A percentile compares a stretch with the other conserved stretches of the same genome.
These are phyloP conservation scores for Plagodis pulveraria DNA, from an alignment of 2,888 invertebrate species.

Conservation along the genomic window DNA sequence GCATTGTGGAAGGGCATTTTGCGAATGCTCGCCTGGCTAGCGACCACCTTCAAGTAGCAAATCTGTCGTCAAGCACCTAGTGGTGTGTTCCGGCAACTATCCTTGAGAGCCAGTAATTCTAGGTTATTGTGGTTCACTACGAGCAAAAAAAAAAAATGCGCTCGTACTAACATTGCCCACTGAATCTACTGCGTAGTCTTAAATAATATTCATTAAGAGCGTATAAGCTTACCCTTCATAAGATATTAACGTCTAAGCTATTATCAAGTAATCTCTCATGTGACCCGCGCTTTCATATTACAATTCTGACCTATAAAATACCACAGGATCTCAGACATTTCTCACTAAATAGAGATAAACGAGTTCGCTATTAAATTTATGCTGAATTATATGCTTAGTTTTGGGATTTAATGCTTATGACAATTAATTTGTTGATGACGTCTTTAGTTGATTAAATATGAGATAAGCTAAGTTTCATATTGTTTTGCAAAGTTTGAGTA, in stretches of 20 bases:
- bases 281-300: conserved; percentile 74
- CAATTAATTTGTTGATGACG: neutral
- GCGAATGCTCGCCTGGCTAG: too few species aligned
- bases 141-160: too few species aligned
- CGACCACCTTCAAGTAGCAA: too few species aligned
- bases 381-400: neutral
- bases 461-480: too few species aligned
- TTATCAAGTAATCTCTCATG: conserved; percentile 75
- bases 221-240: conserved; percentile 70
- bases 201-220: conserved; percentile 70
- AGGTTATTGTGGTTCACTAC: too few species aligned
- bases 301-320: conserved; percentile 74
- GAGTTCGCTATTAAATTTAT: neutral
- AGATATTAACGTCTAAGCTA: conserved; percentile 74
- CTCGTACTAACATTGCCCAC: conserved; percentile 13
- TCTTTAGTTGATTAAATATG: too few species aligned
- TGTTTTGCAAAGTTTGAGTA: too few species aligned
- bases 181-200: conserved; percentile 44
- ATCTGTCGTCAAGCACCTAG: too few species aligned
- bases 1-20: too few species aligned
- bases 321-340: conserved; percentile 55
- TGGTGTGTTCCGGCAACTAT: too few species aligned
- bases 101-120: too few species aligned
- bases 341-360: conserved; percentile 1
- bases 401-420: neutral